Evolutionary conservation across 2,888 invertebrate genomes (phyloP), one percentile per base, ranked within the genome.

Genomic region (Dioctria rufipes): DNA sequence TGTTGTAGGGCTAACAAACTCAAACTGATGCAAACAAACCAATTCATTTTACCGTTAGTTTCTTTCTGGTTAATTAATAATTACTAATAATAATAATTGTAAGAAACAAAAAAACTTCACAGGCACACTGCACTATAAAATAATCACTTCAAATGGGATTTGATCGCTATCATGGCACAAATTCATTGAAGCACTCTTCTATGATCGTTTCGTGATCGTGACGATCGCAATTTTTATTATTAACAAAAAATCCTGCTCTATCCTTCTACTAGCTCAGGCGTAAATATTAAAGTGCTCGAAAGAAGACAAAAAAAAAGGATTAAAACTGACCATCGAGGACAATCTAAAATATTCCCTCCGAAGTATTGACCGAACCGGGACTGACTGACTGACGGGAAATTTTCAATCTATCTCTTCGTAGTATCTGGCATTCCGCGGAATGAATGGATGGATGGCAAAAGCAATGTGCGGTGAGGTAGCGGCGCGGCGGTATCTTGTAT

Each of bases 401-500:
- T 77, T 63, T 77, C 77, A 54, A 58, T 49, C 77, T 61, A 60
- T 54, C 73, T 60, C 40, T 37, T 11, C 73, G 73, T 60, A 60
- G 73, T 60, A 60, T 69, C 69, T 54, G 71, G 71, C 49, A 46
- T 9, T 25, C 25, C 25, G 42, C 42, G 60, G 58, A 73, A 73
- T 73, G 25, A 25, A 25, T 25, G 25, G 25, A 25, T 25, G 25
- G 25, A 73, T 73, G 73, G 73, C 73, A 43, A 60, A 25, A 25
- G 25, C 2, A 25, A 25, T 25, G 25, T 25, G 25, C 11, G 58
- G 73, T 58, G 9, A 40, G 73, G 11, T n/a, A 25, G 25, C 60
- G n/a, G 73, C 25, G 25, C 25, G 25, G 73, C 69, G 69, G 73
- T 60, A 43, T 73, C 73, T 73, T 60, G 69, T 69, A 54, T 69